phyloP scores from a whole-genome alignment of 2,797 vertebrate genomes.

The Prionace glauca region DNA sequence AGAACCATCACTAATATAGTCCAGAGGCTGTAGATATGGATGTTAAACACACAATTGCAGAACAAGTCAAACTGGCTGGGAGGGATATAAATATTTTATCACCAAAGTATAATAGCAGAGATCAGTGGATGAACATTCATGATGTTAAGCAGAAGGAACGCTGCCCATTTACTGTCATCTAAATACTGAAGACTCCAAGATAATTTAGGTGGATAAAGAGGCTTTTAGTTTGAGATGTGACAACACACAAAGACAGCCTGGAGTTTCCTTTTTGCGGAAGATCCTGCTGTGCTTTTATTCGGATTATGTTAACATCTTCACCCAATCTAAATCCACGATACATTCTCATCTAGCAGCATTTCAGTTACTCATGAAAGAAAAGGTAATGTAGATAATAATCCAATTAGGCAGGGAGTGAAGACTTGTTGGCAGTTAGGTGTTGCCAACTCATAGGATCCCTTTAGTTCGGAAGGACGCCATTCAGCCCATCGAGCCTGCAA shows the following conservation, averaged over 20 bases:
- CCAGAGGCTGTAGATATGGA: not conserved
- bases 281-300: not conserved
- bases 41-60: not conserved
- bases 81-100: conserved; percentile 8
- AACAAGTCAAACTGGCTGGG: not conserved
- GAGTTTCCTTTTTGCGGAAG: not conserved
- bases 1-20: not conserved
- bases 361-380: not conserved
- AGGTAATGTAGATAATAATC: not conserved
- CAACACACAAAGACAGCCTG: not conserved
- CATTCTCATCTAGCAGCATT: not conserved
- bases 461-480: too few relatives aligned
- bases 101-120: not conserved
- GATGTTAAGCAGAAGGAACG: not conserved
- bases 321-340: not conserved
- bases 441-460: not conserved
- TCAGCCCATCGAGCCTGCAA: too few relatives aligned
- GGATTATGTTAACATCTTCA: not conserved
- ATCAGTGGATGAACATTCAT: not conserved
- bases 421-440: not conserved
- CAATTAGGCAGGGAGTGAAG: not conserved
- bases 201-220: not conserved
- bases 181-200: not conserved
- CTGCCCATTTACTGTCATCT: not conserved
- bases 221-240: not conserved